A percentile compares a stretch with the other conserved stretches of the same genome.
phyloP scores from a whole-genome alignment of 2,888 invertebrate species.

The Ditylenchus weischeri region DNA sequence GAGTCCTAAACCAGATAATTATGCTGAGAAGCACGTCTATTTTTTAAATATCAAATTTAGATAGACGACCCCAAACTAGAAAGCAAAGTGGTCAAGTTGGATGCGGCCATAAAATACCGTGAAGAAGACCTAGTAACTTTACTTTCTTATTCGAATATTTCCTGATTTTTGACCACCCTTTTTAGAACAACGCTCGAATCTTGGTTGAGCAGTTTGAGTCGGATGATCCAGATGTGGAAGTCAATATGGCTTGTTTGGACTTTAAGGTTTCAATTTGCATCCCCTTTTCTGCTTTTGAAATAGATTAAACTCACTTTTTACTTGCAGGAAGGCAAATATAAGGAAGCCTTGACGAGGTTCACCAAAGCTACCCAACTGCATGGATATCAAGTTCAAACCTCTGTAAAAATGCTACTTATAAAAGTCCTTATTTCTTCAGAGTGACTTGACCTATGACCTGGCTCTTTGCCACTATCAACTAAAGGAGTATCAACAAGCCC shows the following conservation, averaged over 20 bases:
- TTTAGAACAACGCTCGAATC: conserved; percentile 71
- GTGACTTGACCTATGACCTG: conserved; percentile 83
- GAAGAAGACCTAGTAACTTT: conserved; percentile 73
- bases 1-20: not conserved
- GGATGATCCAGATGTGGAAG: conserved; percentile 87
- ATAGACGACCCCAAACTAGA: conserved; percentile 65
- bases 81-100: conserved; percentile 72
- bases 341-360: conserved; percentile 86
- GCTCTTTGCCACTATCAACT: conserved; percentile 89
- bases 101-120: conserved; percentile 93
- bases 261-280: conserved; percentile 69
- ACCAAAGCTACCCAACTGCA: conserved; percentile 78
- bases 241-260: conserved; percentile 88
- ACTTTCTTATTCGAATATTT: no score
- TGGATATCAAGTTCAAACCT: conserved; percentile 69
- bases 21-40: not conserved
- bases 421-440: conserved; percentile 9
- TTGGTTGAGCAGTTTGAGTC: conserved; percentile 80
- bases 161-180: no score
- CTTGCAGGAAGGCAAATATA: conserved; percentile 75
- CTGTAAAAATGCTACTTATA: conserved; percentile 58
- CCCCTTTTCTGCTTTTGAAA: not conserved
- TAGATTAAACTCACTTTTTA: conserved; percentile 12
- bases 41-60: not conserved
- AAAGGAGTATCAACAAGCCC: conserved; percentile 84